Base-by-base conservation (phyloP, 2,888 invertebrate genomes). In the Corbicula japonica region DNA sequence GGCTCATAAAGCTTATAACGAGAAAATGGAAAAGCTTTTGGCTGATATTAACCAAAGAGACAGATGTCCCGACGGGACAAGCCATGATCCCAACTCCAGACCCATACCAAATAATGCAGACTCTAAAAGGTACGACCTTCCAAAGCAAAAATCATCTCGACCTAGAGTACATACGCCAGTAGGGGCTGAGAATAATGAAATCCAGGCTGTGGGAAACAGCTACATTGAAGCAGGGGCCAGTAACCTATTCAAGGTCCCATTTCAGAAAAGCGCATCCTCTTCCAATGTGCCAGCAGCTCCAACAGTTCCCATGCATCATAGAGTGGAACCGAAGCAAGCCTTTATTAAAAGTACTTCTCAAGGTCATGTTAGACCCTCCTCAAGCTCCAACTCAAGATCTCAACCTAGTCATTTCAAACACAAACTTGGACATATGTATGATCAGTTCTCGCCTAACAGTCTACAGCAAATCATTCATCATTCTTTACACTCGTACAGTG, bases 341-440 rank as follows among this genome's bases (percentile, higher is more conserved):
- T 79, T 86, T 50, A 85, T 87, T 8, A 87, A 87, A 52, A 85
- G 83, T 52, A 84, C 85, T 28, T 83, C 86, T 26, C 87, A 87
- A 34, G 70, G 74, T 50, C 77, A 74, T 48, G 71, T 80, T 4
- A 74, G 69, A 44, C 30, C 71, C 32, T 56, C 69, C 8, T 21
- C 71, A 26, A 76, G 76, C 73, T 54, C 69, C 0, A 58, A 65
- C 56, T 54, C 60, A 1, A 28, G 72, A 32, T 74, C 78, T 28
- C 48, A 66, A 35, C 65, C 48, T 35, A 63, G 72, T 44, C 63
- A 72, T 38, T 48, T 69, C n/a, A 41, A 56, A 48, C 76, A 68
- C 30, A n/a, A n/a, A n/a, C n/a, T n/a, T 48, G 66, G 76, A 12
- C 82, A 84, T 44, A 77, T 72, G 50, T 84, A 84, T 38, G 76